Percentiles rank a stretch among this genome's conserved stretches.
These are phyloP conservation scores for Ruditapes philippinarum DNA, from an alignment of 1,140 invertebrate species.

Conservation along the genomic window DNA sequence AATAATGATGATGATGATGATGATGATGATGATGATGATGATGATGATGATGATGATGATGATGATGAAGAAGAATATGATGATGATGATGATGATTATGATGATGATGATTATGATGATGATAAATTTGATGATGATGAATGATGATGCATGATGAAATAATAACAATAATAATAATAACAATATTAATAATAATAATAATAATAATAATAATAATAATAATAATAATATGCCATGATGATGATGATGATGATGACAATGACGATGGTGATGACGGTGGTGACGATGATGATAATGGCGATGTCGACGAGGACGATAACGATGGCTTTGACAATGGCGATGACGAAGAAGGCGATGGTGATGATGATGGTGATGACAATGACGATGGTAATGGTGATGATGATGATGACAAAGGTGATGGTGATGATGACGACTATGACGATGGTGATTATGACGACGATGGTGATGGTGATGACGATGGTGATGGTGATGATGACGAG, in stretches of 20 bases:
- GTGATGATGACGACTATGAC: conserved; percentile 61
- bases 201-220: too few relatives aligned
- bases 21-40: too few relatives aligned
- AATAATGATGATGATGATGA: too few relatives aligned
- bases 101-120: too few relatives aligned
- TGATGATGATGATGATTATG: too few relatives aligned
- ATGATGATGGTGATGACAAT: conserved; percentile 51
- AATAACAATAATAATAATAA: too few relatives aligned
- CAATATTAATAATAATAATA: too few relatives aligned
- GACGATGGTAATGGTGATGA: conserved; percentile 58
- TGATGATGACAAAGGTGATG: conserved; percentile 62
- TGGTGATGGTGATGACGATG: conserved; percentile 57
- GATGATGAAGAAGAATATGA: too few relatives aligned
- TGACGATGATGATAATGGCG: background rate
- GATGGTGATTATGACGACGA: too few relatives aligned
- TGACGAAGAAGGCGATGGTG: background rate
- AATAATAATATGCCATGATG: background rate
- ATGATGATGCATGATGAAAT: too few relatives aligned
- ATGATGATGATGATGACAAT: background rate
- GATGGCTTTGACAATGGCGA: background rate
- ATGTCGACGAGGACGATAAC: background rate
- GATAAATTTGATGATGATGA: too few relatives aligned
- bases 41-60: too few relatives aligned
- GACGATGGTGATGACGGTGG: background rate
- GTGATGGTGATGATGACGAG: background rate